Conservation (phyloP, 2,113 vertebrate genomes). For the Poeciliopsis turrubarensis region DNA sequence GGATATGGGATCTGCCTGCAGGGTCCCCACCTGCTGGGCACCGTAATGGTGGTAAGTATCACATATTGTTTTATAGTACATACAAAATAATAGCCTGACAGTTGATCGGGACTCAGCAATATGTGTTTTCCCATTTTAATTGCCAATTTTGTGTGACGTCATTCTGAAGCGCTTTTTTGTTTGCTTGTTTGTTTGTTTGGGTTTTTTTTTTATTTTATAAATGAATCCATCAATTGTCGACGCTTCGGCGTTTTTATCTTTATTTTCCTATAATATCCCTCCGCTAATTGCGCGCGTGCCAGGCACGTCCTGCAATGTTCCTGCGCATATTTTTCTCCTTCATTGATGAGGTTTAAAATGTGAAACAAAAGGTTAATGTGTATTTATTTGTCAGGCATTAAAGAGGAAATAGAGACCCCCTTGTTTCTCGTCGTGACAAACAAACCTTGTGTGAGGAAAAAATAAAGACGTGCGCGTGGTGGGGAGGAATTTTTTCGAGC, state of each 20-base stretch:
- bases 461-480: no score
- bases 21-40: constrained; percentile 73
- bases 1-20: constrained; percentile 65
- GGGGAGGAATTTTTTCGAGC: no score
- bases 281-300: constrained; percentile 22
- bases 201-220: no score
- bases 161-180: background rate
- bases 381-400: background rate
- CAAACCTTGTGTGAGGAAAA: background rate
- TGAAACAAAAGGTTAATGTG: background rate
- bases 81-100: background rate
- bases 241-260: background rate
- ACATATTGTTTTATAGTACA: background rate
- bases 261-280: background rate
- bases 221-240: background rate
- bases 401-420: background rate
- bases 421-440: background rate
- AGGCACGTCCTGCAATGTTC: background rate
- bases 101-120: background rate
- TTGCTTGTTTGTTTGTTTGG: no score
- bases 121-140: background rate
- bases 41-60: constrained; percentile 74
- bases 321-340: background rate
- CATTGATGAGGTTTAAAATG: background rate
- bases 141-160: background rate